A percentile compares a stretch with the other conserved stretches of the same genome.
phyloP scores from a whole-genome alignment of 2,797 vertebrate species.

The Melanotaenia maccullochi region DNA sequence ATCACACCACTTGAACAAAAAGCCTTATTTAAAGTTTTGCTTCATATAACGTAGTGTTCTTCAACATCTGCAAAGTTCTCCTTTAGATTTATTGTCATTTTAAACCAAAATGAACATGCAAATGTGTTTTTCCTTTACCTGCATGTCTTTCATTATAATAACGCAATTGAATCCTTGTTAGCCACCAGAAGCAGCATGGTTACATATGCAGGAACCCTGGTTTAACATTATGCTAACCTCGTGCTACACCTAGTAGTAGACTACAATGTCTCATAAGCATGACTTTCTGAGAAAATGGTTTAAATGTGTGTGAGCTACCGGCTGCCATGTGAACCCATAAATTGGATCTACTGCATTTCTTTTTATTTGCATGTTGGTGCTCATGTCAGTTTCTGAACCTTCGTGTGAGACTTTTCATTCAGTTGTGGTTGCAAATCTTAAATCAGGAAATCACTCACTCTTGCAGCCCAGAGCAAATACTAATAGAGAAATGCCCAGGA shows the following conservation, averaged over 20 bases:
- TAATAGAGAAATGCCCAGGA: not conserved
- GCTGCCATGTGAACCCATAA: not conserved
- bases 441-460: not conserved
- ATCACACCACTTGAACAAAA: constrained; percentile 1
- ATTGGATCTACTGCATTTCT: not conserved
- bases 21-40: no score
- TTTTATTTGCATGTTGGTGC: not conserved
- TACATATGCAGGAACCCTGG: not conserved
- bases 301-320: not conserved
- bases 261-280: not conserved
- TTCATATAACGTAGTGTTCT: no score
- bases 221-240: no score
- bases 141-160: not conserved
- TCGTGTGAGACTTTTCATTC: not conserved
- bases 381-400: not conserved
- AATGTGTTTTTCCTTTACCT: not conserved
- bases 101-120: no score
- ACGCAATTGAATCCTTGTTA: not conserved
- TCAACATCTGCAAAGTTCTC: no score
- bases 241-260: not conserved
- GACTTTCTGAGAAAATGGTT: not conserved
- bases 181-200: not conserved
- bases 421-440: not conserved
- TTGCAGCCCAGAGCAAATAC: not conserved
- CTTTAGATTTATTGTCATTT: no score